Percentiles rank a stretch among this genome's conserved stretches.
phyloP scores from a whole-genome alignment of 1,140 invertebrate species.

The Eumaeus atala region DNA sequence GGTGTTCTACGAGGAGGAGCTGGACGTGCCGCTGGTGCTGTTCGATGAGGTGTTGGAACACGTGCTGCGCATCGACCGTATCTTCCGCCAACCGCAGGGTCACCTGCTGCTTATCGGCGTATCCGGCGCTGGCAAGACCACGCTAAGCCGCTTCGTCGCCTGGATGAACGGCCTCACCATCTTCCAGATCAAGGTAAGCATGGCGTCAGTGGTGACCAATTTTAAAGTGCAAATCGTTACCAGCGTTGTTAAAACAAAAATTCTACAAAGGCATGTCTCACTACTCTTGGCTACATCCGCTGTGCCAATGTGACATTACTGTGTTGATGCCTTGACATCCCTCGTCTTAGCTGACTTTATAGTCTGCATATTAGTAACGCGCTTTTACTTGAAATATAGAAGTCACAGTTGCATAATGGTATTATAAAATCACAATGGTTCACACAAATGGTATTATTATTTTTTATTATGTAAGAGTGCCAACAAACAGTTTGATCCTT shows the following conservation, averaged over 20 bases:
- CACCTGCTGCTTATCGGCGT: slow-evolving; percentile 97
- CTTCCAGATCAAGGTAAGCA: slow-evolving; percentile 94
- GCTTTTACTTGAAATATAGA: too few relatives aligned
- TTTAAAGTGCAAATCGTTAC: not conserved
- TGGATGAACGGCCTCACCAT: slow-evolving; percentile 99
- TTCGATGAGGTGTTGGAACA: slow-evolving; percentile 99
- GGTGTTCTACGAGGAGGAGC: slow-evolving; percentile 99
- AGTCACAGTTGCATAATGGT: too few relatives aligned
- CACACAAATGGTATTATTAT: too few relatives aligned
- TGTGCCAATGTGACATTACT: too few relatives aligned
- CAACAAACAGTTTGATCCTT: too few relatives aligned
- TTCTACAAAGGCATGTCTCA: not conserved
- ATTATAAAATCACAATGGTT: too few relatives aligned
- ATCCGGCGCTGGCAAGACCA: slow-evolving; percentile 98
- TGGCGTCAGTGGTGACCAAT: too few relatives aligned
- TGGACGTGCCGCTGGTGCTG: slow-evolving; percentile 97
- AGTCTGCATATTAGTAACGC: too few relatives aligned
- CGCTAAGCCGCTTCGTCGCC: slow-evolving; percentile 97
- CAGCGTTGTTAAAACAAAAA: not conserved
- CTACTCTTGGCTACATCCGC: too few relatives aligned
- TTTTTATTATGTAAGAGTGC: too few relatives aligned
- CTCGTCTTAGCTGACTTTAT: too few relatives aligned
- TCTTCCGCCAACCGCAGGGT: slow-evolving; percentile 98
- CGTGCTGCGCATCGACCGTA: slow-evolving; percentile 97
- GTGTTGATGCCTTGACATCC: too few relatives aligned